Evolutionary conservation across 1,140 invertebrate genomes (phyloP), one percentile per base, ranked within the genome.

Genomic region (Sycophila sp.): DNA sequence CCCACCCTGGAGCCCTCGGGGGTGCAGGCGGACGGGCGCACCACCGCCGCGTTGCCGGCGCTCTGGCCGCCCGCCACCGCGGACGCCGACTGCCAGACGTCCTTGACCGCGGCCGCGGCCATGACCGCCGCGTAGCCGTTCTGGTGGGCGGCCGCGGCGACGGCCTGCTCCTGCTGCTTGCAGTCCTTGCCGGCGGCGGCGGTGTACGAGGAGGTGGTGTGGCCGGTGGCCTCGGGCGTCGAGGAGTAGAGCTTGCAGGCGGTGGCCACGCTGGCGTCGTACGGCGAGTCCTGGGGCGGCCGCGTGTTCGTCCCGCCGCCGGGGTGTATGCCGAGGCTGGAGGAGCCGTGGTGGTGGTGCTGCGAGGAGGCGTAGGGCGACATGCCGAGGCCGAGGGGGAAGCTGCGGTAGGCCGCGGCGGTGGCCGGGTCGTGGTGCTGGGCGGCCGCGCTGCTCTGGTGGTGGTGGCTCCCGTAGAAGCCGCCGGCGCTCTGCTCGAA

Each of bases 391-490:
- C 94, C 94, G 59, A 96, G 86, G 7, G 94, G 94, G 76, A 93
- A 93, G 76, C 94, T 89, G 86, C 96, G 94, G 78, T 92, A 89
- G 47, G 91, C 91, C 45, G 90, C 89, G 42, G 88, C 91, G 42
- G 89, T 90, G 69, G 88, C 87, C 74, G 90, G 88, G 84, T 91
- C 87, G 68, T 90, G 88, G 73, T 90, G 89, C 77, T 93, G 92
- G 73, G 91, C 91, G 8, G 90, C 89, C 40, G 91, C 90, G 17
- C 91, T 89, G 72, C 91, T 88, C 80, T 93, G 91, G 81, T 94
- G 93, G 77, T 94, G 93, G 85, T 95, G 94, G 76, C 93, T 91
- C 69, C 94, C 94, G 87, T 96, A 96, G 89, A 96, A 96, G 85
- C 94, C 94, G 85, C 84, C 80, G 53, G 83, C 77, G 75, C 92